phyloP scores from a whole-genome alignment of 2,888 invertebrate species.

The Altica lythri region DNA sequence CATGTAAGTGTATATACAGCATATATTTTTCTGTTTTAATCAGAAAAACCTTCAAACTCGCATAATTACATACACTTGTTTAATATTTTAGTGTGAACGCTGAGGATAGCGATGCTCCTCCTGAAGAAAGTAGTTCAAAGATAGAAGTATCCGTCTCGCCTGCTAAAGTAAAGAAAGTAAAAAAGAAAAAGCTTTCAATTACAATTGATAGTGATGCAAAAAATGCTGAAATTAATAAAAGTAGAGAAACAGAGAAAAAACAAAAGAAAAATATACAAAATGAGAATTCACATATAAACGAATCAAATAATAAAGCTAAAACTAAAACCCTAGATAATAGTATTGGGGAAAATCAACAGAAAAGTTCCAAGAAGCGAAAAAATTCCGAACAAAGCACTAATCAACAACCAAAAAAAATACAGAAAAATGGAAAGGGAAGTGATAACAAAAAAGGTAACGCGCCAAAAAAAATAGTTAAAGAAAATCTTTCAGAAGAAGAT shows the following conservation, averaged over 20 bases:
- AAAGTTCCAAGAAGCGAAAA: constrained; percentile 17
- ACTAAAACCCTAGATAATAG: not conserved
- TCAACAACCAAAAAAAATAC: not conserved
- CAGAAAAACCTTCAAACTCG: no score
- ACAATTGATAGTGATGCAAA: constrained; percentile 21
- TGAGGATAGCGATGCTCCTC: constrained; percentile 45
- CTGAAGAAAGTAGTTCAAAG: constrained; percentile 46
- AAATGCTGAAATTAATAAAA: constrained; percentile 10
- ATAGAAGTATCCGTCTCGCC: constrained; percentile 36
- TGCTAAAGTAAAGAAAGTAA: constrained; percentile 39
- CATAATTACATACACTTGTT: no score
- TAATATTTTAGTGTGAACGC: constrained; percentile 21
- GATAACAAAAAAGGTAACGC: constrained; percentile 11
- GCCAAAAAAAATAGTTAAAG: constrained; percentile 19
- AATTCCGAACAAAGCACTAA: constrained; percentile 5
- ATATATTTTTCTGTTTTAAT: no score
- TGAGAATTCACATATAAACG: not conserved
- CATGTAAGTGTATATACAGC: no score
- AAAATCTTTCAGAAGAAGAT: constrained; percentile 37
- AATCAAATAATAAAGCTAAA: not conserved
- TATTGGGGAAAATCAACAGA: constrained; percentile 7
- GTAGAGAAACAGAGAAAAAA: constrained; percentile 11
- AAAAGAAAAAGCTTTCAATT: constrained; percentile 42
- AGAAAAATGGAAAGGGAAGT: constrained; percentile 17
- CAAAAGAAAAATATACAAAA: constrained; percentile 26